A percentile compares a stretch with the other conserved stretches of the same genome.
phyloP scores from a whole-genome alignment of 35 echinoderm and acorn worm species.

The Holothuria glaberrima region DNA sequence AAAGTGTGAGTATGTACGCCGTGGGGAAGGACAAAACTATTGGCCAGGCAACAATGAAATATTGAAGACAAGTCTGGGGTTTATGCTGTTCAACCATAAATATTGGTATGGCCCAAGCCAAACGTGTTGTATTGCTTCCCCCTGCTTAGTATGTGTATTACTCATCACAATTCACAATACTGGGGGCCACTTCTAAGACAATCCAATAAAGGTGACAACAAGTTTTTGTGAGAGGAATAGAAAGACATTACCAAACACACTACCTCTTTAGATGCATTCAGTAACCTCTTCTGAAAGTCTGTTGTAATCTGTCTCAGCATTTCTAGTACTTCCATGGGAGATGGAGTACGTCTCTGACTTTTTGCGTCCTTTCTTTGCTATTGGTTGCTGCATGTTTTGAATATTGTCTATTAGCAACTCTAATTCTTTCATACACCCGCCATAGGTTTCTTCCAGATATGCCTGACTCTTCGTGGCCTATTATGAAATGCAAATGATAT shows the following conservation, averaged over 20 bases:
- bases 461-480: conserved; percentile 96
- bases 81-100: too few species aligned
- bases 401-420: conserved; percentile 84
- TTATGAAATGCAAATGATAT: neutral
- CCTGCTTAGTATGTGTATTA: too few species aligned
- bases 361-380: conserved; percentile 40
- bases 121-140: too few species aligned
- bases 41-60: too few species aligned
- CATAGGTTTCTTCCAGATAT: conserved; percentile 92
- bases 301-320: conserved; percentile 78
- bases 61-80: too few species aligned
- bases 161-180: too few species aligned
- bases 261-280: conserved; percentile 83
- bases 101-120: too few species aligned
- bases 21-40: too few species aligned
- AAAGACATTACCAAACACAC: neutral
- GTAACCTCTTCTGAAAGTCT: conserved; percentile 79
- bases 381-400: conserved; percentile 48
- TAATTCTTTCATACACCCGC: conserved; percentile 93
- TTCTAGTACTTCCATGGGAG: conserved; percentile 82
- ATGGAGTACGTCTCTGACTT: conserved; percentile 6
- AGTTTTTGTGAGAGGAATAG: too few species aligned
- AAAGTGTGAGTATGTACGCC: too few species aligned
- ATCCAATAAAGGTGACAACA: too few species aligned
- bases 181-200: too few species aligned